These are phyloP conservation scores for Vesta saturnalis DNA, from an alignment of 2,888 invertebrate species.

Conservation along the genomic window DNA sequence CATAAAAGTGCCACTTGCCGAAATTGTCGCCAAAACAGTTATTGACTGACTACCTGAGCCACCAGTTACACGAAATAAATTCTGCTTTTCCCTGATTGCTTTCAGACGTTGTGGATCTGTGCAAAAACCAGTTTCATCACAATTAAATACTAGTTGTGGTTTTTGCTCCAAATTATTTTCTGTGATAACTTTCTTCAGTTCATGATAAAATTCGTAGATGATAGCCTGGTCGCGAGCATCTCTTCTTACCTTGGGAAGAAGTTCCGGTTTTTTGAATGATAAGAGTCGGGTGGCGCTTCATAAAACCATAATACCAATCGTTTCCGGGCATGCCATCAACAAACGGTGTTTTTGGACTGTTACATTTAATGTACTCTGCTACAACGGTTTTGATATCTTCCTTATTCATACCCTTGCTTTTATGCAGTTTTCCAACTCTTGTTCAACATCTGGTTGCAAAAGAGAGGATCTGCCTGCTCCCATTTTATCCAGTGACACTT, in stretches of 20 bases:
- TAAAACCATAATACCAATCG: constrained; percentile 12
- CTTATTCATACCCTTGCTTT: too few species aligned
- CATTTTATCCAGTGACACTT: background rate
- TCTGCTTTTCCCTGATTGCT: constrained; percentile 43
- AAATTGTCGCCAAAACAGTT: constrained; percentile 41
- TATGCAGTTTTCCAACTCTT: background rate
- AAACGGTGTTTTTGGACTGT: background rate
- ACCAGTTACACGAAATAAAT: constrained; percentile 36
- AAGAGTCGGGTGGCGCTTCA: constrained; percentile 29
- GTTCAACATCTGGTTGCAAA: background rate
- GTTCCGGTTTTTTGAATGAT: constrained; percentile 39
- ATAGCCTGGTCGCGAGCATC: too few species aligned
- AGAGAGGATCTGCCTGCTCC: background rate
- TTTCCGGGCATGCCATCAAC: background rate
- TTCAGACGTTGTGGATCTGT: constrained; percentile 40
- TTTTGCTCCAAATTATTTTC: background rate
- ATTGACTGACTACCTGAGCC: constrained; percentile 44
- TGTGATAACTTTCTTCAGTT: background rate
- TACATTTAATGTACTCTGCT: background rate
- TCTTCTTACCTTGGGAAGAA: constrained; percentile 13
- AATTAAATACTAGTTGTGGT: constrained; percentile 34
- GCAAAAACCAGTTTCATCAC: constrained; percentile 43
- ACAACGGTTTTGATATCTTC: too few species aligned
- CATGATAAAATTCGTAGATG: background rate
- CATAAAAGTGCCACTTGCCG: constrained; percentile 37